Percentiles rank a stretch among this genome's conserved stretches.
phyloP scores from a whole-genome alignment of 2,888 invertebrate species.

The Maniola hyperantus region DNA sequence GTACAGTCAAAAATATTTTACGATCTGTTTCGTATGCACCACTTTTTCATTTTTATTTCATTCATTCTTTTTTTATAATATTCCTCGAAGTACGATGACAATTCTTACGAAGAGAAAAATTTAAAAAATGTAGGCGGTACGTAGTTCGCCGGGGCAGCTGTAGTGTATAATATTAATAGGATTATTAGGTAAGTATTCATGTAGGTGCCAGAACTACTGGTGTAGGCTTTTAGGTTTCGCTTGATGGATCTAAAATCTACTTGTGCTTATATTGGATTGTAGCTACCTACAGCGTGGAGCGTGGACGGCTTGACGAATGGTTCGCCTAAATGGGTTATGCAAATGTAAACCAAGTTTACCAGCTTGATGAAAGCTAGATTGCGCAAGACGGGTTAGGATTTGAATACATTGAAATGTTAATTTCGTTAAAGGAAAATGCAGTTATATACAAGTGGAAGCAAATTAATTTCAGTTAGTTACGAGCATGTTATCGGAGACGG shows the following conservation, averaged over 20 bases:
- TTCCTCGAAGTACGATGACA: too few species aligned
- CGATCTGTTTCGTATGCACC: too few species aligned
- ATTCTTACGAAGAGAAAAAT: too few species aligned
- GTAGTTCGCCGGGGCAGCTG: too few species aligned
- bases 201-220: not conserved
- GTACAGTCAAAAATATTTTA: too few species aligned
- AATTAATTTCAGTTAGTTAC: slow-evolving; percentile 9
- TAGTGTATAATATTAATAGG: too few species aligned
- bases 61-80: too few species aligned
- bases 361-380: slow-evolving; percentile 43
- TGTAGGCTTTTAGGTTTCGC: not conserved
- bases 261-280: slow-evolving; percentile 1
- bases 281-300: slow-evolving; percentile 14
- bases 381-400: slow-evolving; percentile 35
- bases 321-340: slow-evolving; percentile 58
- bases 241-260: slow-evolving; percentile 9
- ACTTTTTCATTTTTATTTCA: too few species aligned
- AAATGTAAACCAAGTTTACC: slow-evolving; percentile 50
- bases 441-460: slow-evolving; percentile 6
- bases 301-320: slow-evolving; percentile 41
- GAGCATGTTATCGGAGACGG: slow-evolving; percentile 10
- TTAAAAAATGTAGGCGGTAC: too few species aligned
- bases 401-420: slow-evolving; percentile 38
- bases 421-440: slow-evolving; percentile 25
- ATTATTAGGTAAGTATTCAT: too few species aligned